phyloP scores from a whole-genome alignment of 2,888 invertebrate genomes.

The Eristalis arbustorum region DNA sequence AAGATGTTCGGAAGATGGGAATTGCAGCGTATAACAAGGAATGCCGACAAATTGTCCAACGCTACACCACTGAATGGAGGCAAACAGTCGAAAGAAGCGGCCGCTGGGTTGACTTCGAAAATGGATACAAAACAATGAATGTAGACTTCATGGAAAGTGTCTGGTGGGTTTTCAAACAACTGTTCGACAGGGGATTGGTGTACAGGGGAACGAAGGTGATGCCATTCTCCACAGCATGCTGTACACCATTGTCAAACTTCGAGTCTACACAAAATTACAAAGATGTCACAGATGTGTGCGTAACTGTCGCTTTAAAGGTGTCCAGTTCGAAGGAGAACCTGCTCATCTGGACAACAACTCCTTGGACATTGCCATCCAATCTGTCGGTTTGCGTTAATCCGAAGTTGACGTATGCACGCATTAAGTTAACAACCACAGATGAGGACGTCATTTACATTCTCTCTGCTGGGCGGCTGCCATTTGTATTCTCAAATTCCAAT shows the following conservation, averaged over 20 bases:
- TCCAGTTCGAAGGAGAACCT: constrained; percentile 79
- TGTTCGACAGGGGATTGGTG: constrained; percentile 94
- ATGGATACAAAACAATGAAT: constrained; percentile 98
- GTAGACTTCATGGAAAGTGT: constrained; percentile 98
- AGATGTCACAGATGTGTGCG: constrained; percentile 95
- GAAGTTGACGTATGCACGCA: constrained; percentile 88
- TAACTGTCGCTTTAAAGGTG: constrained; percentile 92
- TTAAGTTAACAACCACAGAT: constrained; percentile 82
- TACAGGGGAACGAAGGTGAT: constrained; percentile 98
- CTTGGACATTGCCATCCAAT: constrained; percentile 98
- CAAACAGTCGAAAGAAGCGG: constrained; percentile 90
- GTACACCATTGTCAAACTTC: constrained; percentile 97
- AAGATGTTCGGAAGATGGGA: constrained; percentile 97
- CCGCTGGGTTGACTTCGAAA: constrained; percentile 98
- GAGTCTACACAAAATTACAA: constrained; percentile 98
- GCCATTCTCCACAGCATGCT: constrained; percentile 97
- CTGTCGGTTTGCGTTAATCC: constrained; percentile 95
- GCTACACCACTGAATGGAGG: constrained; percentile 95
- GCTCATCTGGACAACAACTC: constrained; percentile 95
- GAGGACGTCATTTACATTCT: constrained; percentile 80
- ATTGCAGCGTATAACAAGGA: constrained; percentile 95
- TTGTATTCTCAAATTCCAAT: constrained; percentile 87
- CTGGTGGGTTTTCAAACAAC: constrained; percentile 98
- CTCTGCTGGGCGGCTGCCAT: constrained; percentile 88
- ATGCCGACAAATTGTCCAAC: constrained; percentile 96